phyloP scores from a whole-genome alignment of 2,113 vertebrate genomes.

The Oxygymnocypris stewartii region DNA sequence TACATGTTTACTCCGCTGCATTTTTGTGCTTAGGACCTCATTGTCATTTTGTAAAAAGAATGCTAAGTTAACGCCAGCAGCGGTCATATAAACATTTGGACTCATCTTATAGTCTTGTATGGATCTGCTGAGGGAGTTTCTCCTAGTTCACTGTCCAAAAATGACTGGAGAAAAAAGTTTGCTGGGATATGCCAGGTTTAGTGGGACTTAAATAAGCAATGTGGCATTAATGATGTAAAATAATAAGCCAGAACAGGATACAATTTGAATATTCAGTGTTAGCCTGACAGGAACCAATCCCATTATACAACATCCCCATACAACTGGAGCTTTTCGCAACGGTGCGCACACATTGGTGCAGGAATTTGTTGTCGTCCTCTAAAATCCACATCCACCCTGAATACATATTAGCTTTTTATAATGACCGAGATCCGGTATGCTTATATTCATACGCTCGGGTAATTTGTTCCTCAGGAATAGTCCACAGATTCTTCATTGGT shows the following conservation, averaged over 20 bases:
- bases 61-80: neutral
- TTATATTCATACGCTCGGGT: slow-evolving; percentile 38
- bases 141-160: neutral
- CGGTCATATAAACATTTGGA: slow-evolving; percentile 2
- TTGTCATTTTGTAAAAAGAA: slow-evolving; percentile 28
- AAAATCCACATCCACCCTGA: slow-evolving; percentile 35
- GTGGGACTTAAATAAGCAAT: neutral
- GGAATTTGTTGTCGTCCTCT: neutral
- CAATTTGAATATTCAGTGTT: slow-evolving; percentile 20
- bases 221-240: neutral
- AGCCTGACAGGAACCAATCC: neutral
- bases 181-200: neutral
- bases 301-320: slow-evolving; percentile 3
- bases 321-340: slow-evolving; percentile 33
- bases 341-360: neutral
- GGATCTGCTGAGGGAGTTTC: neutral
- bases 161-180: neutral
- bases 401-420: slow-evolving; percentile 46
- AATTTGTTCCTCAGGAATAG: slow-evolving; percentile 1
- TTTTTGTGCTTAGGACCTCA: slow-evolving; percentile 22
- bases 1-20: slow-evolving; percentile 7
- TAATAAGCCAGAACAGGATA: neutral
- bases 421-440: slow-evolving; percentile 46
- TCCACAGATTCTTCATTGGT: slow-evolving; percentile 22
- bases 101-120: neutral